Evolutionary conservation across 2,888 invertebrate genomes (phyloP).

Genomic region (Leptogaster cylindrica): DNA sequence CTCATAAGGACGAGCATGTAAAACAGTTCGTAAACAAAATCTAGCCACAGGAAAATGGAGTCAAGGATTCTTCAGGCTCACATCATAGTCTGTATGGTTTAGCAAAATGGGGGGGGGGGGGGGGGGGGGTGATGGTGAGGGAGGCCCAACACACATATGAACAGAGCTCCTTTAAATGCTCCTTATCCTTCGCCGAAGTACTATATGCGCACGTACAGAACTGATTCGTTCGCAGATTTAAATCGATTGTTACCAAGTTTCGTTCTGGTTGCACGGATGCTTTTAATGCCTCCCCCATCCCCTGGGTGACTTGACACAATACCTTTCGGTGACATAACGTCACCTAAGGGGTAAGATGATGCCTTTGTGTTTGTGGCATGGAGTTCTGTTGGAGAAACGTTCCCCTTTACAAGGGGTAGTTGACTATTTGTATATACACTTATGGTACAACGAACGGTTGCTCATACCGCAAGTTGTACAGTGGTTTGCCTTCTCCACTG

Average conservation of each 20-base stretch:
- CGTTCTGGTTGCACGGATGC: slow-evolving; percentile 27
- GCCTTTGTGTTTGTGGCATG: slow-evolving; percentile 6
- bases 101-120: no score
- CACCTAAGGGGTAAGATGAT: slow-evolving; percentile 12
- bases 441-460: background rate
- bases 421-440: slow-evolving; percentile 13
- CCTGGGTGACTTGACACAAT: slow-evolving; percentile 6
- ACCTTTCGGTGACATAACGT: slow-evolving; percentile 14
- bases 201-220: slow-evolving; percentile 27
- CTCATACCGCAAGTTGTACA: slow-evolving; percentile 18
- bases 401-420: slow-evolving; percentile 14
- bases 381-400: background rate
- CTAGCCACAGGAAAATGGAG: slow-evolving; percentile 28
- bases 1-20: background rate
- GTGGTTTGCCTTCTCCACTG: slow-evolving; percentile 8
- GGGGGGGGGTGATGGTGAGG: background rate
- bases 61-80: slow-evolving; percentile 13
- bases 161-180: slow-evolving; percentile 17
- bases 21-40: slow-evolving; percentile 5
- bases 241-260: slow-evolving; percentile 40
- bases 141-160: slow-evolving; percentile 26
- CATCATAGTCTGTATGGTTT: no score
- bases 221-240: background rate
- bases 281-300: slow-evolving; percentile 20
- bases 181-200: background rate